Conservation (phyloP, 1,140 invertebrate genomes). For the Hypothenemus hampei region DNA sequence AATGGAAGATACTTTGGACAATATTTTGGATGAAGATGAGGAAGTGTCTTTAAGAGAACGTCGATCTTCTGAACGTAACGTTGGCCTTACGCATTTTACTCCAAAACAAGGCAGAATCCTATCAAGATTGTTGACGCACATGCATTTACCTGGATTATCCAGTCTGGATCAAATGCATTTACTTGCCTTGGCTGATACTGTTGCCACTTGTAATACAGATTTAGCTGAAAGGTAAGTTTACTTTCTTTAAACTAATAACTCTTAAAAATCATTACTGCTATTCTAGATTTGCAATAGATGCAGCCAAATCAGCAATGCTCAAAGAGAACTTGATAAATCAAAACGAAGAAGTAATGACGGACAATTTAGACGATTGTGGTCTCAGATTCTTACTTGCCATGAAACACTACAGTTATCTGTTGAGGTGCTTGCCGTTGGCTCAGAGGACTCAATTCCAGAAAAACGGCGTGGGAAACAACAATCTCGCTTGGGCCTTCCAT, state of each 20-base stretch:
- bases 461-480: slow-evolving; percentile 85
- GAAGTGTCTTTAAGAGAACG: slow-evolving; percentile 53
- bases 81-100: slow-evolving; percentile 70
- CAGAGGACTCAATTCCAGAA: slow-evolving; percentile 84
- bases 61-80: slow-evolving; percentile 48
- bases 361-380: slow-evolving; percentile 96
- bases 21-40: slow-evolving; percentile 65
- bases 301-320: slow-evolving; percentile 63
- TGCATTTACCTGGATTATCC: slow-evolving; percentile 92
- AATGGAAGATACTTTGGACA: slow-evolving; percentile 78
- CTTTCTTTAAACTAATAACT: neutral
- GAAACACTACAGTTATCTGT: slow-evolving; percentile 96
- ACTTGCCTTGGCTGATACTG: slow-evolving; percentile 93
- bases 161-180: slow-evolving; percentile 99
- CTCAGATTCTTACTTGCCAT: slow-evolving; percentile 93
- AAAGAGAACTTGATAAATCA: slow-evolving; percentile 65
- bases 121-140: slow-evolving; percentile 88
- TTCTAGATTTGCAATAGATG: slow-evolving; percentile 63
- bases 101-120: slow-evolving; percentile 74
- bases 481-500: slow-evolving; percentile 98
- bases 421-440: slow-evolving; percentile 81
- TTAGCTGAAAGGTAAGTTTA: slow-evolving; percentile 62
- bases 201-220: slow-evolving; percentile 87
- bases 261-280: too few species aligned
- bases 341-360: slow-evolving; percentile 60